Conservation (phyloP, 2,888 invertebrate species). For the Acanthosepion lycidas region DNA sequence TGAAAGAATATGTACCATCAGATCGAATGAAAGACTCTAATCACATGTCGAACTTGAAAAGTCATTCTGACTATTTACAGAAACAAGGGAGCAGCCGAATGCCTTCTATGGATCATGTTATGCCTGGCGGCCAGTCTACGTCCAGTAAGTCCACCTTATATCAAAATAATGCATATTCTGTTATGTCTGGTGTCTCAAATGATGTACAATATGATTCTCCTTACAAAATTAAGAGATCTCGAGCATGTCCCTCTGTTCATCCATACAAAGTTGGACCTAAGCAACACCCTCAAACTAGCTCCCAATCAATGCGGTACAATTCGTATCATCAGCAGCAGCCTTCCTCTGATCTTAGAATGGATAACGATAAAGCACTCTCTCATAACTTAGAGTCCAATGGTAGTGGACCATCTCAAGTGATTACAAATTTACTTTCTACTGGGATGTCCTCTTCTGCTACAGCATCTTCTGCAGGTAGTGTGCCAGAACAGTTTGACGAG, state of each 20-base stretch:
- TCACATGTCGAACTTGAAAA: not conserved
- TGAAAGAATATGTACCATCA: not conserved
- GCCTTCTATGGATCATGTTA: constrained; percentile 6
- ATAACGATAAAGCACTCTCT: not conserved
- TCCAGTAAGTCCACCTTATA: constrained; percentile 43
- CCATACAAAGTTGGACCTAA: not conserved
- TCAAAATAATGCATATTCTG: constrained; percentile 35
- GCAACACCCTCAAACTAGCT: not conserved
- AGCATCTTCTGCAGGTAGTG: constrained; percentile 34
- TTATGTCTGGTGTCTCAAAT: not conserved
- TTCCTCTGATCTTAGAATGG: not conserved
- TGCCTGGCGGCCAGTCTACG: constrained; percentile 33
- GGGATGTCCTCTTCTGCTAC: not conserved
- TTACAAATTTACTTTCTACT: not conserved
- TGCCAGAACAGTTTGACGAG: constrained; percentile 49
- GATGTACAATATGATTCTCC: constrained; percentile 35
- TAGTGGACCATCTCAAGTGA: constrained; percentile 5
- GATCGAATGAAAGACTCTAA: constrained; percentile 37
- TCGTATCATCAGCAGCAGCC: not conserved
- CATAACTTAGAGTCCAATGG: constrained; percentile 40
- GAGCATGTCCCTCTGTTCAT: not conserved
- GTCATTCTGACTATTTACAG: constrained; percentile 25
- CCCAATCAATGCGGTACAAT: constrained; percentile 40
- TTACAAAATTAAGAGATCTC: not conserved
- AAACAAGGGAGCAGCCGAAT: constrained; percentile 34